Conservation (phyloP, 2,113 vertebrate species). For the Stigmatopora argus region DNA sequence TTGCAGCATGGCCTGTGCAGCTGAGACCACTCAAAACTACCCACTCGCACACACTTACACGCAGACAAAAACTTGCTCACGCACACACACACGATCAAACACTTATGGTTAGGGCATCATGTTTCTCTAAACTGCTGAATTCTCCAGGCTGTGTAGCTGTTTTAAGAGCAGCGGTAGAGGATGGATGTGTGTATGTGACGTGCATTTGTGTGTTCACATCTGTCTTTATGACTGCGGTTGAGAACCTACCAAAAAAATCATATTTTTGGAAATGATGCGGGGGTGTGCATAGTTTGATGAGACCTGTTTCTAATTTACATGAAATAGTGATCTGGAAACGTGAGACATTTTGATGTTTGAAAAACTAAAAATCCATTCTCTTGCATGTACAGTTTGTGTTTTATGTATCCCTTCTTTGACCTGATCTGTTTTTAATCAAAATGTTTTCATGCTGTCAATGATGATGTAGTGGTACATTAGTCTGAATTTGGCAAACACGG, state of each 20-base stretch:
- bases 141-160: slow-evolving; percentile 48
- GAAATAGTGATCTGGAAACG: slow-evolving; percentile 4
- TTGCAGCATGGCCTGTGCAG: slow-evolving; percentile 63
- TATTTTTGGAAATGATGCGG: slow-evolving; percentile 13
- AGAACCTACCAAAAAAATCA: slow-evolving; percentile 4
- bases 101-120: slow-evolving; percentile 55
- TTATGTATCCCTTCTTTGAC: background rate
- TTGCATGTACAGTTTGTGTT: slow-evolving; percentile 3
- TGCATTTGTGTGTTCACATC: slow-evolving; percentile 19
- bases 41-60: slow-evolving; percentile 33
- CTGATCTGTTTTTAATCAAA: slow-evolving; percentile 6
- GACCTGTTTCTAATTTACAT: slow-evolving; percentile 8
- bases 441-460: background rate
- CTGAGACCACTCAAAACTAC: slow-evolving; percentile 66
- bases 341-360: slow-evolving; percentile 20
- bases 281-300: slow-evolving; percentile 1
- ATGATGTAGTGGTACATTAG: too few relatives aligned
- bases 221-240: slow-evolving; percentile 21
- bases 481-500: too few relatives aligned
- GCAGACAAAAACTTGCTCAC: slow-evolving; percentile 8
- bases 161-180: slow-evolving; percentile 54
- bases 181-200: slow-evolving; percentile 24
- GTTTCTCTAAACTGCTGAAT: slow-evolving; percentile 66
- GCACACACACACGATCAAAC: slow-evolving; percentile 26
- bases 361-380: slow-evolving; percentile 3